Percentiles rank a stretch among this genome's conserved stretches.
phyloP scores from a whole-genome alignment of 2,797 vertebrate genomes.

The Pipistrellus pygmaeus region DNA sequence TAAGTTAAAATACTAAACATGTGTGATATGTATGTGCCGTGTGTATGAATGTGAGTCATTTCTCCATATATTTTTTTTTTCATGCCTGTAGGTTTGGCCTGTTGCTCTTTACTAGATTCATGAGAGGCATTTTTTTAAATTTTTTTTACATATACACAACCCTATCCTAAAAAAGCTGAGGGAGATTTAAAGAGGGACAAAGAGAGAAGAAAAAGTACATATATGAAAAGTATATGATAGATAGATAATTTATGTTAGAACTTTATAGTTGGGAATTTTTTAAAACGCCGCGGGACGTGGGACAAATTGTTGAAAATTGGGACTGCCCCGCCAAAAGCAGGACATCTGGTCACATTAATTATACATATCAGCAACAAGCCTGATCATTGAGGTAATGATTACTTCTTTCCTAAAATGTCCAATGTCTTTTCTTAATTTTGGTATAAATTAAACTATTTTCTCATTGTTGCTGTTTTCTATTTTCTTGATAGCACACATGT shows the following conservation, averaged over 20 bases:
- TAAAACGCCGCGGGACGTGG: no score
- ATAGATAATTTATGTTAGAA: not conserved
- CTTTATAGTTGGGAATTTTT: no score
- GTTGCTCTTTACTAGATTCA: not conserved
- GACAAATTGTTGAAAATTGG: no score
- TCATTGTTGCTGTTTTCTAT: not conserved
- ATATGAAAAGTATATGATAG: not conserved
- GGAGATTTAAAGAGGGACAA: not conserved
- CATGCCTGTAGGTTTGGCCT: not conserved
- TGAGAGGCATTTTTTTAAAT: not conserved
- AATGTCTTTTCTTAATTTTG: not conserved
- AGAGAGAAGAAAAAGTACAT: not conserved
- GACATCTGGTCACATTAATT: no score
- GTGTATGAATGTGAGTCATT: not conserved
- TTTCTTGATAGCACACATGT: not conserved
- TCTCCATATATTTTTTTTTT: not conserved
- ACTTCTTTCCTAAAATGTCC: not conserved
- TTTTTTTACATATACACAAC: not conserved
- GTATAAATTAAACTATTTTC: not conserved
- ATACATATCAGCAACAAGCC: not conserved
- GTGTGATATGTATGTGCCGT: not conserved
- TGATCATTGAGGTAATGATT: not conserved
- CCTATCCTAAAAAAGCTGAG: not conserved
- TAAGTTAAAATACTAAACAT: not conserved
- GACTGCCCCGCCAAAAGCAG: no score